Base-by-base conservation (phyloP, 1,140 invertebrate species). In the Octopus sinensis region DNA sequence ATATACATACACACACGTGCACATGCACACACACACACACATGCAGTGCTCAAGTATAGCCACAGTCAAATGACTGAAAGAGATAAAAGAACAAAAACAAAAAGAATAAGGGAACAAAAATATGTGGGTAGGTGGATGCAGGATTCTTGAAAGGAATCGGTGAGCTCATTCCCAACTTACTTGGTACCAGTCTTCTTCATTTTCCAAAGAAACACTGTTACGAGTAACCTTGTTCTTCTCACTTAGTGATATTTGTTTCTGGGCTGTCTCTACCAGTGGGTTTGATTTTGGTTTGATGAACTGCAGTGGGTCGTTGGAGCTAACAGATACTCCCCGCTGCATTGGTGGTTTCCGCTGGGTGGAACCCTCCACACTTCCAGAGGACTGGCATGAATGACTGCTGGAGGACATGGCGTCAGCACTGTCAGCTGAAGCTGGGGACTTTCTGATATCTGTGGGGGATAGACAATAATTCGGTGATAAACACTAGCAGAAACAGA, bases 171-270 rank as follows among this genome's bases (percentile, higher is more conserved):
- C 30, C 30, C 43, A 17, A 85, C 94, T 94, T 91, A 97, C 96
- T 91, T 95, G 95, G 92, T 97, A 96, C 96, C 96, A 97, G 87
- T 97, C 96, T 89, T 96, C 95, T 76, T 95, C 94, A 85, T 96
- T 95, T 4, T 84, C 83, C 4, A 62, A 94, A 84, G 92, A 92
- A 79, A 93, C 91, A 0, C 93, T 91, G 78, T 94, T 93, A 84
- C 95, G 94, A 54, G 94, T 92, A 85, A 95, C 95, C 87, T 95
- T 95, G 53, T 95, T 94, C 88, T 96, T 94, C 86, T 96, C 94
- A 6, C 95, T 95, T 84, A 95, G 93, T 85, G 95, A 94, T 73
- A 97, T 92, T 90, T 96, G 96, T 88, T 96, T 94, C 85, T 96
- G 93, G 6, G 96, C 96, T 71, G 94, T 93, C 87, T 94, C 93